Evolutionary conservation across 2,113 vertebrate species (phyloP).

Genomic region (Pachyramphus minor): DNA sequence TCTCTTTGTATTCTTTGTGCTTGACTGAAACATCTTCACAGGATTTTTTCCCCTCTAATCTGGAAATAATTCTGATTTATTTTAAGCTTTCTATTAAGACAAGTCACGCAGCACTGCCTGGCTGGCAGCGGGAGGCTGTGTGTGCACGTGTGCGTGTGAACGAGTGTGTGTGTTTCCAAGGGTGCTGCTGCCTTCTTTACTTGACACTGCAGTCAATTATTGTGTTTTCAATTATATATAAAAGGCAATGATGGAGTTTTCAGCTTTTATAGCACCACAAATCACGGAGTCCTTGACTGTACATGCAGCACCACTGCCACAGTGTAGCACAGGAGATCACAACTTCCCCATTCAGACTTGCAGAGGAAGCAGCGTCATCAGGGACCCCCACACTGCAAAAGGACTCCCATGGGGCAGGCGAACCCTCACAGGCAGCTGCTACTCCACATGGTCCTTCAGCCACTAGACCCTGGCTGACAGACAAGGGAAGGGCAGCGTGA

Average conservation of each 20-base stretch:
- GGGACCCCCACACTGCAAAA: not conserved
- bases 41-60: conserved; percentile 8
- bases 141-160: fast-evolving
- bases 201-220: conserved; percentile 15
- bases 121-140: not conserved
- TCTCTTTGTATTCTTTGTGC: conserved; percentile 26
- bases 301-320: not conserved
- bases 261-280: conserved; percentile 8
- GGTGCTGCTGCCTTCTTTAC: not conserved
- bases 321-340: not conserved
- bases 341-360: not conserved
- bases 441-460: fast-evolving
- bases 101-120: conserved; percentile 15
- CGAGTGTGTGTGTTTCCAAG: not conserved
- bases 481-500: fast-evolving
- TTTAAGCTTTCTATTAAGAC: conserved; percentile 39
- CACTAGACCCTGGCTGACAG: not conserved
- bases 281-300: not conserved
- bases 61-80: conserved; percentile 63
- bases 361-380: not conserved
- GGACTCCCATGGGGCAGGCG: not conserved
- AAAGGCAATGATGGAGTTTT: conserved; percentile 46
- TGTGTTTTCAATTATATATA: conserved; percentile 55
- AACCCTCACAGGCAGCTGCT: not conserved
- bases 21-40: conserved; percentile 22